Evolutionary conservation across 2,888 invertebrate genomes (phyloP).

Genomic region (Hirtodrosophila alboralis): DNA sequence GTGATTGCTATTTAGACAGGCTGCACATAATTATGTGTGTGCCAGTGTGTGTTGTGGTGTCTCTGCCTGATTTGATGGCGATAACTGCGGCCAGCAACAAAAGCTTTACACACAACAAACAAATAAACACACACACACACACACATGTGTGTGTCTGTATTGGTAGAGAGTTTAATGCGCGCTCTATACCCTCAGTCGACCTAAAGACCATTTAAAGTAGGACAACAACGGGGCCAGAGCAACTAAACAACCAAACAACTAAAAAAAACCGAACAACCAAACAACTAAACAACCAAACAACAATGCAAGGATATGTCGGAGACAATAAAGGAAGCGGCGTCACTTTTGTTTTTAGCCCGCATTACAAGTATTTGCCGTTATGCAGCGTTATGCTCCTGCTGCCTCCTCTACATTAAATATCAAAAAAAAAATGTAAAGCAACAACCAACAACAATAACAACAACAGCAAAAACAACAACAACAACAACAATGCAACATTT

Average conservation of each 20-base stretch:
- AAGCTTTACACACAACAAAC: constrained; percentile 42
- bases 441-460: constrained; percentile 4
- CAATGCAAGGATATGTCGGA: constrained; percentile 70
- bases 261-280: constrained; percentile 32
- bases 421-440: constrained; percentile 47
- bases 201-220: constrained; percentile 76
- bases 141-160: constrained; percentile 38
- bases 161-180: constrained; percentile 71
- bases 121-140: constrained; percentile 35
- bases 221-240: constrained; percentile 70
- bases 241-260: constrained; percentile 34
- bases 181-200: constrained; percentile 49
- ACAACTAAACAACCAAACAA: constrained; percentile 34
- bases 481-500: constrained; percentile 8
- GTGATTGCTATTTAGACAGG: constrained; percentile 72
- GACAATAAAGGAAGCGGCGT: constrained; percentile 74
- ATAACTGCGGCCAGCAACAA: constrained; percentile 57
- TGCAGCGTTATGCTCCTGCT: constrained; percentile 53
- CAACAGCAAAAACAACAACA: constrained; percentile 9
- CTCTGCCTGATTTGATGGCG: constrained; percentile 71
- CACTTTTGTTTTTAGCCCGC: constrained; percentile 78
- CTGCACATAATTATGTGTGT: constrained; percentile 47
- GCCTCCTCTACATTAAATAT: constrained; percentile 46
- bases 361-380: constrained; percentile 69
- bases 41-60: constrained; percentile 13